Percentiles rank a stretch among this genome's conserved stretches.
phyloP scores from a whole-genome alignment of 1,140 invertebrate genomes.

The Babylonia areolata region DNA sequence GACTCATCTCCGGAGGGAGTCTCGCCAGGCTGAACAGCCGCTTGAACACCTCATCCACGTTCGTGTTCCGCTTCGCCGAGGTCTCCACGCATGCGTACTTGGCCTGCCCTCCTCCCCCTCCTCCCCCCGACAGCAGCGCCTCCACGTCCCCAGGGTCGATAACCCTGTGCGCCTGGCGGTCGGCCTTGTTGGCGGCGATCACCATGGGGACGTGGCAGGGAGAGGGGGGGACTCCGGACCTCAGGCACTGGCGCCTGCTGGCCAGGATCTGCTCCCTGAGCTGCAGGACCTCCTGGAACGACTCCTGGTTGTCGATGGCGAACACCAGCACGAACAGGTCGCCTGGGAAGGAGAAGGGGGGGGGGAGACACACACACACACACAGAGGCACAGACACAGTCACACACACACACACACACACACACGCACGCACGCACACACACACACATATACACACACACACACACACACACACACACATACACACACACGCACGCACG shows the following conservation, averaged over 20 bases:
- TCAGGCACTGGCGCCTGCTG: conserved; percentile 63
- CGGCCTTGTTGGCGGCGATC: conserved; percentile 89
- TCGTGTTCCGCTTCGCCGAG: conserved; percentile 86
- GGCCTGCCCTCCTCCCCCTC: no score
- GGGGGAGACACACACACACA: conserved; percentile 34
- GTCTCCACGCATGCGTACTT: conserved; percentile 88
- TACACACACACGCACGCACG: conserved; percentile 3
- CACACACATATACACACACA: neutral
- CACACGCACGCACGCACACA: neutral
- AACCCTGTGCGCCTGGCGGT: conserved; percentile 82
- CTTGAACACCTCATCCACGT: conserved; percentile 88
- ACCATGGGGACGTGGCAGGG: conserved; percentile 85
- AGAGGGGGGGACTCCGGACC: conserved; percentile 28
- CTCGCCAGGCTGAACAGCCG: conserved; percentile 87
- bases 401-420: conserved; percentile 19
- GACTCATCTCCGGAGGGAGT: conserved; percentile 90
- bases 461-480: neutral
- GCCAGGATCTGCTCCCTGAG: conserved; percentile 89
- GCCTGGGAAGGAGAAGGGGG: no score
- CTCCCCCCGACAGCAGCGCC: conserved; percentile 53
- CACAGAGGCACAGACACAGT: neutral
- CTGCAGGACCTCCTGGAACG: conserved; percentile 88
- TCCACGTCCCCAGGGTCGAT: conserved; percentile 62
- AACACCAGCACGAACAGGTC: conserved; percentile 91
- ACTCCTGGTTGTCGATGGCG: conserved; percentile 89